Evolutionary conservation across 2,888 invertebrate species (phyloP).

Genomic region (Thumatha senex): DNA sequence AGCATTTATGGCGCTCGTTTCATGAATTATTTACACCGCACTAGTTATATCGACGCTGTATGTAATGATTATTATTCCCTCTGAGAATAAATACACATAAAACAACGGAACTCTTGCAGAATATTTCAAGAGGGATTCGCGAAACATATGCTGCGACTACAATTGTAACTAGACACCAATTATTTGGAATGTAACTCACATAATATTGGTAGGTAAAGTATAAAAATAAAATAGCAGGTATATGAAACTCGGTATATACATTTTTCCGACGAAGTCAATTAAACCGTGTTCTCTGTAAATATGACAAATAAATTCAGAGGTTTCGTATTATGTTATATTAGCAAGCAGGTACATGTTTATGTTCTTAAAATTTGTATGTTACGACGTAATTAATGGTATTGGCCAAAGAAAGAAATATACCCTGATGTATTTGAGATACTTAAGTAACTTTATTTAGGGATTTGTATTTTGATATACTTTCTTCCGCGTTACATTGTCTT

Average conservation of each 20-base stretch:
- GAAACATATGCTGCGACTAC: neutral
- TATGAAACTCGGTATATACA: neutral
- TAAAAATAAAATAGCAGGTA: neutral
- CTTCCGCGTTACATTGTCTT: too few relatives aligned
- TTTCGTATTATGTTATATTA: too few relatives aligned
- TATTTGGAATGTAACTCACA: neutral
- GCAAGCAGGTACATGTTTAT: too few relatives aligned
- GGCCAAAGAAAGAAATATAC: too few relatives aligned
- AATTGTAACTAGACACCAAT: neutral
- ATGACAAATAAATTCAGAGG: too few relatives aligned
- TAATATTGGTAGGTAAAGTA: neutral
- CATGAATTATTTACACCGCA: constrained; percentile 10
- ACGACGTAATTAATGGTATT: too few relatives aligned
- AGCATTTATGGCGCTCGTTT: constrained; percentile 5
- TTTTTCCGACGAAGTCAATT: too few relatives aligned
- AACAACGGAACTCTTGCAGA: constrained; percentile 16
- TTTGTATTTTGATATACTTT: too few relatives aligned
- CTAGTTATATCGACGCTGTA: constrained; percentile 7
- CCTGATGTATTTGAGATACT: too few relatives aligned
- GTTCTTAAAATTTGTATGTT: too few relatives aligned
- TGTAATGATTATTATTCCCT: constrained; percentile 16
- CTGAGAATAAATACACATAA: constrained; percentile 25
- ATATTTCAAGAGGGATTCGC: constrained; percentile 14
- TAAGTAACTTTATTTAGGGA: too few relatives aligned
- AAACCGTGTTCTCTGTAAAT: too few relatives aligned